phyloP scores from a whole-genome alignment of 2,797 vertebrate species.

The Intellagama lesueurii region DNA sequence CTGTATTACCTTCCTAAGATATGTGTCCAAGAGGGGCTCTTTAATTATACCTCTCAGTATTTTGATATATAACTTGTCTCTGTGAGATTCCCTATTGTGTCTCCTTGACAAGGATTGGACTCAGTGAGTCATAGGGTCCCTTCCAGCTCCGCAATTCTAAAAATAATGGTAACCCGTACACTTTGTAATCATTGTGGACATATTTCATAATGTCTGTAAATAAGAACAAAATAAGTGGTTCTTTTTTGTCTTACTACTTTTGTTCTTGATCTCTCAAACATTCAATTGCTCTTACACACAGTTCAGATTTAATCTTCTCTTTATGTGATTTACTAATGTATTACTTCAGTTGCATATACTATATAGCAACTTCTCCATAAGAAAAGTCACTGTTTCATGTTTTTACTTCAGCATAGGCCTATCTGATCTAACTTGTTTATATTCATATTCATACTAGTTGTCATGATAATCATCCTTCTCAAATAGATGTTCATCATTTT shows the following conservation, averaged over 20 bases:
- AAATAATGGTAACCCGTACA: not conserved
- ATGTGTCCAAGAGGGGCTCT: too few relatives aligned
- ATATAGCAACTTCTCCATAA: not conserved
- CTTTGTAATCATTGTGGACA: not conserved
- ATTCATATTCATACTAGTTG: not conserved
- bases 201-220: not conserved
- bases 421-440: not conserved
- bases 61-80: not conserved
- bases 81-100: not conserved
- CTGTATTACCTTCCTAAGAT: too few relatives aligned
- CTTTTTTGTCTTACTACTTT: not conserved
- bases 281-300: not conserved
- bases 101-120: too few relatives aligned
- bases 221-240: not conserved
- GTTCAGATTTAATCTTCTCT: not conserved
- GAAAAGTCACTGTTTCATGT: not conserved
- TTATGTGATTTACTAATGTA: not conserved
- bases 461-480: not conserved
- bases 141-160: too few relatives aligned
- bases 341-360: not conserved
- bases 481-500: not conserved
- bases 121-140: too few relatives aligned
- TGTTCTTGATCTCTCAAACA: not conserved
- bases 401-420: not conserved
- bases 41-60: too few relatives aligned